Evolutionary conservation across 2,797 vertebrate species (phyloP).

Genomic region (Naso thynnoides): DNA sequence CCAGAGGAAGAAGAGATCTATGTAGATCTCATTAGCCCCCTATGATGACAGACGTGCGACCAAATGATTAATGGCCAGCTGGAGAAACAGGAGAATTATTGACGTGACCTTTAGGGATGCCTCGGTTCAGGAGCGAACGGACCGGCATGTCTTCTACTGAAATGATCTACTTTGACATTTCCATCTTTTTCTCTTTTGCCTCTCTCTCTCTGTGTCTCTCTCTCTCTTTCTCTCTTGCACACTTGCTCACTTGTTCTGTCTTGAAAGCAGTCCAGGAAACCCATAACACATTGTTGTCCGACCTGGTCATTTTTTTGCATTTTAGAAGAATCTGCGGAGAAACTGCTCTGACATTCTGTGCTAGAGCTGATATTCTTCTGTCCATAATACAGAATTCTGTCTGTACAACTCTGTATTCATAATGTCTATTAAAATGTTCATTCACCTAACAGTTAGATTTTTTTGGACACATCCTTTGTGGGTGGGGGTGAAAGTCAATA

Average conservation of each 20-base stretch:
- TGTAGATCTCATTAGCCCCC: constrained; percentile 82
- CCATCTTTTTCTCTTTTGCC: constrained; percentile 52
- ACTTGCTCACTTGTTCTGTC: constrained; percentile 6
- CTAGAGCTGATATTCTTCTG: constrained; percentile 38
- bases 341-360: constrained; percentile 24
- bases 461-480: constrained; percentile 53
- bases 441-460: constrained; percentile 64
- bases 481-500: constrained; percentile 67
- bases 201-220: no score
- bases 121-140: constrained; percentile 62
- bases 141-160: constrained; percentile 60
- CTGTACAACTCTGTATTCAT: constrained; percentile 45
- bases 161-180: constrained; percentile 77
- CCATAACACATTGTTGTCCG: constrained; percentile 1
- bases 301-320: constrained; percentile 2
- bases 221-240: background rate
- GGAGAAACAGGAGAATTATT: constrained; percentile 80
- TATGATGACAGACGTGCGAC: constrained; percentile 76
- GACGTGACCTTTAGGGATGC: constrained; percentile 84
- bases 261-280: constrained; percentile 42
- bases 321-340: constrained; percentile 32
- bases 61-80: constrained; percentile 81
- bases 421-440: constrained; percentile 49
- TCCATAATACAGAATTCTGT: constrained; percentile 24
- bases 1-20: constrained; percentile 77